Conservation (phyloP, 2,113 vertebrate species). For the Rhinolophus sinicus region DNA sequence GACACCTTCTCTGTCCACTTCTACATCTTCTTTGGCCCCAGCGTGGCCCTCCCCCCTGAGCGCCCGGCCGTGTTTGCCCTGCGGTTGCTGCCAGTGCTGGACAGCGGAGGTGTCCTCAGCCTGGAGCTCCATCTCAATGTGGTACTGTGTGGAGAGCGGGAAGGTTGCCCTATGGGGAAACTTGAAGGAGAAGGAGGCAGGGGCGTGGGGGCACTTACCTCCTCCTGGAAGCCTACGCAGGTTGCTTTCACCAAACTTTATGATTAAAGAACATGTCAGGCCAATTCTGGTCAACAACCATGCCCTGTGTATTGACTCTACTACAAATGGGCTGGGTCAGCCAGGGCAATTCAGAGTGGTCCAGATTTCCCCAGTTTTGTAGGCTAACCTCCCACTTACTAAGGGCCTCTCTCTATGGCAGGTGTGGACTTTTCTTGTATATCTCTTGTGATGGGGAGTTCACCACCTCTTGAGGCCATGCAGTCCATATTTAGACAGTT, state of each 20-base stretch:
- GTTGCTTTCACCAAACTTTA: not conserved
- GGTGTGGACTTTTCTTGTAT: not conserved
- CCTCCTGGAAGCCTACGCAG: not conserved
- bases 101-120: constrained; percentile 97
- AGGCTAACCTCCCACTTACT: not conserved
- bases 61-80: constrained; percentile 94
- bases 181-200: not conserved
- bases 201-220: not conserved
- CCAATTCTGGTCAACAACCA: not conserved
- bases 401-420: not conserved
- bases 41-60: constrained; percentile 93
- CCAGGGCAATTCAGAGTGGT: not conserved
- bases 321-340: not conserved
- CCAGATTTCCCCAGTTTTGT: not conserved
- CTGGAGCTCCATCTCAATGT: constrained; percentile 96
- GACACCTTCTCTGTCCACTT: constrained; percentile 99
- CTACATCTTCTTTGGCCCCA: constrained; percentile 98
- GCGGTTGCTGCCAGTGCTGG: constrained; percentile 95
- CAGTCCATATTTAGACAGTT: not conserved
- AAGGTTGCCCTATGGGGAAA: not conserved
- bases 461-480: not conserved
- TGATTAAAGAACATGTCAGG: not conserved
- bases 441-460: not conserved
- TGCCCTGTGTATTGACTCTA: not conserved
- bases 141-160: constrained; percentile 84